Evolutionary conservation across 2,888 invertebrate species (phyloP), one percentile per base, ranked within the genome.

Genomic region (Ptycholaimellus sp.): DNA sequence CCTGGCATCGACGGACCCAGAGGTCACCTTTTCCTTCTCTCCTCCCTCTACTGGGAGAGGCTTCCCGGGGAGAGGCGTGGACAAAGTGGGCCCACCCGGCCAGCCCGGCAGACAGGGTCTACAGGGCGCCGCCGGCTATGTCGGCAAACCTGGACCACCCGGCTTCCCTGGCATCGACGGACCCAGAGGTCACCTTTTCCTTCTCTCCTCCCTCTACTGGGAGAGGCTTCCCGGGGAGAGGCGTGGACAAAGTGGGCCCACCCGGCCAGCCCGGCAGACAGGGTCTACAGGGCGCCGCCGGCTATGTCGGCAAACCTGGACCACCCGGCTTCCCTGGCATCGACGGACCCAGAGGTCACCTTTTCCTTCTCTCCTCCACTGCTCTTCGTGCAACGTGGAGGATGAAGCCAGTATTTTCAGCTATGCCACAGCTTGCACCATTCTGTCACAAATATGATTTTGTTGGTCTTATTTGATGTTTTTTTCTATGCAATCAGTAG

Each of bases 71-170:
- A 49, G 45, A 35, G 53, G 56, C 36, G 50, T 53, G 19, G 49
- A 46, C 21, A 49, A 44, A 37, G 43, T 47, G 43, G 61, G 62
- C 20, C 57, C 54, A 20, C 44, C 46, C n/a, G 61, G 62, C 23
- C 44, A 42, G 7, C 51, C 52, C 2, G 52, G 52, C 21, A 41
- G 51, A n/a, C 42, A 43, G n/a, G 52, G 52, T 38, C 41, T 42
- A 18, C 47, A 45, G 11, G 52, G 51, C 38, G 22, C 31, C n/a
- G n/a, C n/a, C n/a, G n/a, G n/a, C n/a, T n/a, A n/a, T n/a, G n/a
- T n/a, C n/a, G n/a, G n/a, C n/a, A n/a, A n/a, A n/a, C n/a, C n/a
- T n/a, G n/a, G n/a, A n/a, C n/a, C n/a, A n/a, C n/a, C n/a, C n/a
- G 54, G 53, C 31, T 47, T 44, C 31, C 56, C 57, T 3, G 55